Percentiles rank a stretch among this genome's conserved stretches.
Evolutionary conservation across 1,140 invertebrate genomes (phyloP).

Genomic region (Meloidogyne hapla): DNA sequence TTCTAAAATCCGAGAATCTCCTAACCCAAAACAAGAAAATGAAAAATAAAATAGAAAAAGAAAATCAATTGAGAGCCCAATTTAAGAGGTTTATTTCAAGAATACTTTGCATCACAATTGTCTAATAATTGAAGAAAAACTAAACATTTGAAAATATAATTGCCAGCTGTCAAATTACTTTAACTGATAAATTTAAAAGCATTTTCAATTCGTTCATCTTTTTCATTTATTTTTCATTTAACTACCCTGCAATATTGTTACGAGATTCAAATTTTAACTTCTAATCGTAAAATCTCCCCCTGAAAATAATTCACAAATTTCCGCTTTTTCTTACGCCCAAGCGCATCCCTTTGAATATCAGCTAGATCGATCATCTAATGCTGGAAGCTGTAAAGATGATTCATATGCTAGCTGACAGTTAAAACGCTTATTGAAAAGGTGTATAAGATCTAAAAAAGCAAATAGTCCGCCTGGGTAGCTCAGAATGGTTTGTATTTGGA

Average conservation of each 20-base stretch:
- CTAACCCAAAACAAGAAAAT: not conserved
- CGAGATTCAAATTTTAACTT: not conserved
- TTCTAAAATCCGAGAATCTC: no score
- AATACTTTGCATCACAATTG: not conserved
- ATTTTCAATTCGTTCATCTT: no score
- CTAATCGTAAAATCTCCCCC: no score
- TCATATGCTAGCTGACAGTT: not conserved
- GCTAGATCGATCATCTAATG: not conserved
- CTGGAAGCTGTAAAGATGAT: not conserved
- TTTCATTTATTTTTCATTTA: not conserved
- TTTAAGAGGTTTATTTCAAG: not conserved
- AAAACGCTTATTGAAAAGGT: not conserved
- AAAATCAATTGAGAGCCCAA: not conserved
- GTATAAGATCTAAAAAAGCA: not conserved
- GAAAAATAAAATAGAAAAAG: not conserved
- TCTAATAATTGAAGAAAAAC: not conserved
- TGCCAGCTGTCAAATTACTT: not conserved
- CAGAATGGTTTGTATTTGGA: not conserved
- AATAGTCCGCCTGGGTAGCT: not conserved
- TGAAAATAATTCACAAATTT: no score
- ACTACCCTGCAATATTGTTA: not conserved
- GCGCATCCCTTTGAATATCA: not conserved
- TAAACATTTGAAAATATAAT: not conserved
- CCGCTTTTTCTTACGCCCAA: no score
- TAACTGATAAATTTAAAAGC: not conserved